Conservation (phyloP, 2,888 invertebrate genomes). For the Eilema griseolum region DNA sequence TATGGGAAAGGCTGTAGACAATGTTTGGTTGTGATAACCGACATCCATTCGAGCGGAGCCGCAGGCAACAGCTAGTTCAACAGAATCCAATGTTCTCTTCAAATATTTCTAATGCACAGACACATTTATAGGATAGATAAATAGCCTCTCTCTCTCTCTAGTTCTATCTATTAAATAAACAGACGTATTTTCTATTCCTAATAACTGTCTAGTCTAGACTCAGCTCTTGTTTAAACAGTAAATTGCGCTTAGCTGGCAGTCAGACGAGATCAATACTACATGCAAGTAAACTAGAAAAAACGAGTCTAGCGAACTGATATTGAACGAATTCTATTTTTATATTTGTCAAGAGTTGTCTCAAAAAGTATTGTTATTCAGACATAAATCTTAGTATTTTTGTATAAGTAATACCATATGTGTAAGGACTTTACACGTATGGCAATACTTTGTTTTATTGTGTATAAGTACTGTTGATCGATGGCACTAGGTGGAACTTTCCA, state of each 20-base stretch:
- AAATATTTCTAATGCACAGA: too few species aligned
- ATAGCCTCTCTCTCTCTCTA: not conserved
- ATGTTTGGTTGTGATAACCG: too few species aligned
- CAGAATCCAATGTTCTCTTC: too few species aligned
- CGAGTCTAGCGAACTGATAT: not conserved
- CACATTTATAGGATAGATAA: not conserved
- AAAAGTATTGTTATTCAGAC: not conserved
- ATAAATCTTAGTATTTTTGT: not conserved
- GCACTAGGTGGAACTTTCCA: too few species aligned
- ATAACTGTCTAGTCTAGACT: slow-evolving; percentile 36
- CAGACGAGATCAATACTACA: slow-evolving; percentile 18
- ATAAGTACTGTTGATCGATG: too few species aligned
- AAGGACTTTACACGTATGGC: too few species aligned
- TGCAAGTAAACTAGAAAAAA: slow-evolving; percentile 11
- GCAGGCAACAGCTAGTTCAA: too few species aligned
- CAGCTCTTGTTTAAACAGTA: slow-evolving; percentile 29
- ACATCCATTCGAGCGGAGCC: too few species aligned
- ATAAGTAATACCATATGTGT: too few species aligned
- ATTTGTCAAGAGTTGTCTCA: not conserved
- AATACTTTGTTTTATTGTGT: too few species aligned
- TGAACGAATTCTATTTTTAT: not conserved
- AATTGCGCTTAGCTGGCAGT: slow-evolving; percentile 18
- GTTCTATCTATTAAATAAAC: not conserved
- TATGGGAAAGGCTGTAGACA: too few species aligned
- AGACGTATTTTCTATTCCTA: slow-evolving; percentile 7